Base-by-base conservation (phyloP, 1,140 invertebrate genomes). In the Magallana gigas region DNA sequence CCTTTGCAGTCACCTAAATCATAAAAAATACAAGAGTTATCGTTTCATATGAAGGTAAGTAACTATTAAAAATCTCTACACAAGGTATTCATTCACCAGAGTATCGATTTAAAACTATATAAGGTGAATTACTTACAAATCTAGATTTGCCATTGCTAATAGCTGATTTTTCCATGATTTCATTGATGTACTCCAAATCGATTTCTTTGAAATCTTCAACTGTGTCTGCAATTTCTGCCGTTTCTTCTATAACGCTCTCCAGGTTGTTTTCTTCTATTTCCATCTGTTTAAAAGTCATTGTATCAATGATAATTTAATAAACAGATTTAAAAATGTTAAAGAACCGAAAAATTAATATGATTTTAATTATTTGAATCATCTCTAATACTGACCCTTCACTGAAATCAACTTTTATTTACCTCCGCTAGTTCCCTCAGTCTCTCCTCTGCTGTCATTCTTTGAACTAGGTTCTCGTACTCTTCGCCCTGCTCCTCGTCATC, bases 161-260 rank as follows among this genome's bases (percentile, higher is more conserved):
- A 0, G 89, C 85, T 8, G 92, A 90, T 36, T 91, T 89, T 11
- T 91, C 90, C n/a, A 93, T 89, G 60, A 93, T 90, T 11, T 92
- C 91, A 23, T 91, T 91, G 8, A 92, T 90, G 48, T 89, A 90
- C 57, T 91, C 91, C 8, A 93, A 85, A 85, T 93, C 91, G 1
- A 87, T 87, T 57, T 91, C 91, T 5, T 90, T 91, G 7, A 93
- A 85, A 18, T 90, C 88, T 8, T 86, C 85, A 1, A 89, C 89
- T 36, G 87, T 87, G 16, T 91, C 84, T 56, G 90, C 81, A 36
- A 93, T 92, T 1, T 91, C 87, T 8, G 89, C 90, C 18, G 92
- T 87, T 64, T 92, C 90, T 23, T 91, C 89, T 16, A 90, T 89
- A 18, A 92, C 84, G n/a, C 90, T 87, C n/a, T 88, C 89, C 3